Evolutionary conservation across 2,888 invertebrate genomes (phyloP).

Genomic region (Serripes groenlandicus): DNA sequence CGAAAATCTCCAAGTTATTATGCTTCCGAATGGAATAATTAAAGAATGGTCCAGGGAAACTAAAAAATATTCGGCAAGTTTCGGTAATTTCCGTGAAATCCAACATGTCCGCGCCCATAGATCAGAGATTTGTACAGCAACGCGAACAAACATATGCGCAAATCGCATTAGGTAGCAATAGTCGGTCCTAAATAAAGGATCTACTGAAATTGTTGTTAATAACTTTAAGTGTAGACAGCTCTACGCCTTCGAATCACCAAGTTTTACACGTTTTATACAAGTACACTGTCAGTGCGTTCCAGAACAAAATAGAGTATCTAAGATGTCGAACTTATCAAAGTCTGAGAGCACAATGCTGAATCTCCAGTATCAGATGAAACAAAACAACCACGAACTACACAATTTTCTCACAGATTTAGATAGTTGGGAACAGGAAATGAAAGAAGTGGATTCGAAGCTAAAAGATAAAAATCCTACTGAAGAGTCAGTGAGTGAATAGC

Average conservation of each 20-base stretch:
- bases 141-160: too few species aligned
- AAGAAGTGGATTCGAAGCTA: conserved; percentile 80
- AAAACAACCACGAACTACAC: conserved; percentile 91
- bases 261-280: neutral
- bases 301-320: conserved; percentile 4
- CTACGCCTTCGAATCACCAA: neutral
- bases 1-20: neutral
- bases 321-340: conserved; percentile 62
- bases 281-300: neutral
- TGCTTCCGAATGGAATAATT: neutral
- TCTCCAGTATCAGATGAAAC: conserved; percentile 91
- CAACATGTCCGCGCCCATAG: conserved; percentile 23
- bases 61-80: neutral
- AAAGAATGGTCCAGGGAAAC: neutral
- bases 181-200: neutral
- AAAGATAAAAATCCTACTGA: conserved; percentile 59
- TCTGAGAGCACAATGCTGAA: conserved; percentile 88
- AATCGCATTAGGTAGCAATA: too few species aligned
- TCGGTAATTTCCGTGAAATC: neutral
- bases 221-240: neutral
- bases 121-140: too few species aligned
- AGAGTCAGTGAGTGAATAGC: conserved; percentile 62
- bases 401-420: conserved; percentile 91
- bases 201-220: neutral
- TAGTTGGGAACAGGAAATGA: conserved; percentile 84